Percentiles rank a stretch among this genome's conserved stretches.
Conservation (phyloP, 2,888 invertebrate genomes). For the Trichopria drosophilae region DNA sequence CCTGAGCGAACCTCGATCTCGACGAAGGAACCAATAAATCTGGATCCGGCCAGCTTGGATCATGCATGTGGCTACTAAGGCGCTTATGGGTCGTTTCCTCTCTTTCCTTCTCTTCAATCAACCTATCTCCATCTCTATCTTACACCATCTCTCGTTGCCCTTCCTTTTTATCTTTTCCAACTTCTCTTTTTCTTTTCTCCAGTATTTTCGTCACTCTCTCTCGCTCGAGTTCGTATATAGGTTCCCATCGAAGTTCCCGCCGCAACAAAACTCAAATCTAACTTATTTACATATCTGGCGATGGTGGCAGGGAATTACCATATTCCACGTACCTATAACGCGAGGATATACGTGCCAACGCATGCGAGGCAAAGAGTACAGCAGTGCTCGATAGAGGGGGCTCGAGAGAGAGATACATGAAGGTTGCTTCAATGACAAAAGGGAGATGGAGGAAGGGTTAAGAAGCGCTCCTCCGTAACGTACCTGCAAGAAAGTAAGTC, state of each 20-base stretch:
- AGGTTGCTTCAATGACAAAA: constrained; percentile 23
- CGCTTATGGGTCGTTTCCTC: constrained; percentile 44
- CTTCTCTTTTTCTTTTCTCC: constrained; percentile 10
- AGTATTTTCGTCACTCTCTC: constrained; percentile 25
- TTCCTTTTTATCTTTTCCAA: constrained; percentile 26
- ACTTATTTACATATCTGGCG: constrained; percentile 58
- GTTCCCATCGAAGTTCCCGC: constrained; percentile 55
- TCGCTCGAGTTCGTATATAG: constrained; percentile 37
- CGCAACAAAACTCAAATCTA: constrained; percentile 57
- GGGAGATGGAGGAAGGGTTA: no score
- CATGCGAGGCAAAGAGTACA: constrained; percentile 46
- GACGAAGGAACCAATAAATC: constrained; percentile 54
- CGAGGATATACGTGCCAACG: constrained; percentile 51
- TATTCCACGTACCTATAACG: constrained; percentile 46
- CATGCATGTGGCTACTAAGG: constrained; percentile 54
- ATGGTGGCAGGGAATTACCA: constrained; percentile 54
- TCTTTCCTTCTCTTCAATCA: constrained; percentile 9
- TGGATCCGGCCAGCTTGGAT: constrained; percentile 49
- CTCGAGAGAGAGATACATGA: constrained; percentile 27
- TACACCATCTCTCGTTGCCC: constrained; percentile 32
- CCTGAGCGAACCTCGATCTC: constrained; percentile 14
- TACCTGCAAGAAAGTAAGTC: no score
- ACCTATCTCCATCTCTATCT: no score
- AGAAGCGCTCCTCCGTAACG: no score
- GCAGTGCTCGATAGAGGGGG: constrained; percentile 19